Evolutionary conservation across 37 sponge, comb jelly and placozoan genomes (phyloP), one percentile per base, ranked within the genome.

Genomic region (Trichoplax adhaerens): DNA sequence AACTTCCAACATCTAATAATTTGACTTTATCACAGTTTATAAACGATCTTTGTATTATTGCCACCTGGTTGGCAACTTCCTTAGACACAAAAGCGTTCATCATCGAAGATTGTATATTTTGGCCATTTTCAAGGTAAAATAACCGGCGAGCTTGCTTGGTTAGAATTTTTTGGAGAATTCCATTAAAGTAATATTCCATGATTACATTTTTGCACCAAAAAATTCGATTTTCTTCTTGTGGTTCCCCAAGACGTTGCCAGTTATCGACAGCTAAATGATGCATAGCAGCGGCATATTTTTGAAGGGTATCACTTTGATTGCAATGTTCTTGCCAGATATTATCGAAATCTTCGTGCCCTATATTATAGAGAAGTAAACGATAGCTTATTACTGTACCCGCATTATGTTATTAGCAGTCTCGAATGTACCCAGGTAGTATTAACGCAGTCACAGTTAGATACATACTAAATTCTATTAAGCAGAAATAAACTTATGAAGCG

Each of bases 1-100:
- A 88, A 65, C 89, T 88, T 4, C 89, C 89, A 48, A 88, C 89
- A 72, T 88, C 89, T 50, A 88, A 59, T 0, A 88, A 80, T 1
- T 52, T 0, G 53, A 72, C 52, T 0, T n/a, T 51, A 55, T 73
- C 52, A n/a, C 5, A 8, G 10, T 10, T 48, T 8, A 78, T 63
- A 48, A 12, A 29, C 29, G 29, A 29, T 29, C 29, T 29, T 29
- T 29, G 29, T 29, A 29, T 29, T 4, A 2, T 65, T 60, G 4
- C 56, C 5, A 63, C 71, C 8, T 78, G 62, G 3, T 72, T 74
- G 69, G 73, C 54, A 53, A 52, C 62, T 3, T 4, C 3, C 3
- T 29, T 2, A 46, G 81, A 75, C 1, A 81, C 53, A 59, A 74
- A 12, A 6, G 52, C 51, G 0, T 1, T 48, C 1, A 76, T 51